These are phyloP conservation scores for Herpailurus yagouaroundi DNA, from an alignment of 2,113 vertebrate genomes.

Conservation along the genomic window DNA sequence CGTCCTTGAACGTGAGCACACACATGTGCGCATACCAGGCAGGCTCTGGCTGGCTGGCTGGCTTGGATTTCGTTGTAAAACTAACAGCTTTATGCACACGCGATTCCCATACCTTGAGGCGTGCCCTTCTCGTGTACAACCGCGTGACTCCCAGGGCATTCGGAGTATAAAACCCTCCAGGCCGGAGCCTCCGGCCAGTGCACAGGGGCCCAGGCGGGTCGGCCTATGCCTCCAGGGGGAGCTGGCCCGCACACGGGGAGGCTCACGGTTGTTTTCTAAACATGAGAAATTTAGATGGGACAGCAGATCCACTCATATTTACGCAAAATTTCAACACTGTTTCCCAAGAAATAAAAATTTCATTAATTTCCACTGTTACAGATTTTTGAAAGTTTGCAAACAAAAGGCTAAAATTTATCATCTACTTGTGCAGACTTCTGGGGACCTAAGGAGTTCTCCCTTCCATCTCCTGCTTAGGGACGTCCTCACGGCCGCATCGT, in stretches of 20 bases:
- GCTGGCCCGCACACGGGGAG: not conserved
- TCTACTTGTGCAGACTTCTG: not conserved
- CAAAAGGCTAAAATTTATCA: not conserved
- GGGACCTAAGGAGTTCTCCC: not conserved
- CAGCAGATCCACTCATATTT: not conserved
- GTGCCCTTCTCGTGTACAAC: too few species aligned
- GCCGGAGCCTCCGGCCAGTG: not conserved
- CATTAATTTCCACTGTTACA: not conserved
- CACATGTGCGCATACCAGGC: fast-evolving
- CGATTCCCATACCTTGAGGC: not conserved
- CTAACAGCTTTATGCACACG: not conserved
- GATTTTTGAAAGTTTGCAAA: not conserved
- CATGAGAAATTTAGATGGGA: not conserved
- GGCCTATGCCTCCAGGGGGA: not conserved
- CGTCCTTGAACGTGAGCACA: too few species aligned
- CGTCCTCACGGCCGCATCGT: not conserved
- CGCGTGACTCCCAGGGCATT: fast-evolving
- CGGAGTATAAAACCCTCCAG: not conserved
- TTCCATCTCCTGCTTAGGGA: too few species aligned
- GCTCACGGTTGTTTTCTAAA: not conserved
- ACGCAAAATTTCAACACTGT: not conserved
- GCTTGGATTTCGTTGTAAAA: too few species aligned
- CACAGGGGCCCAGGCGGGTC: not conserved
- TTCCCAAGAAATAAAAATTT: not conserved
- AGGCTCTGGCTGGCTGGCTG: not conserved